These are phyloP conservation scores for Euleptes europaea DNA, from an alignment of 2,113 vertebrate genomes.

Conservation along the genomic window DNA sequence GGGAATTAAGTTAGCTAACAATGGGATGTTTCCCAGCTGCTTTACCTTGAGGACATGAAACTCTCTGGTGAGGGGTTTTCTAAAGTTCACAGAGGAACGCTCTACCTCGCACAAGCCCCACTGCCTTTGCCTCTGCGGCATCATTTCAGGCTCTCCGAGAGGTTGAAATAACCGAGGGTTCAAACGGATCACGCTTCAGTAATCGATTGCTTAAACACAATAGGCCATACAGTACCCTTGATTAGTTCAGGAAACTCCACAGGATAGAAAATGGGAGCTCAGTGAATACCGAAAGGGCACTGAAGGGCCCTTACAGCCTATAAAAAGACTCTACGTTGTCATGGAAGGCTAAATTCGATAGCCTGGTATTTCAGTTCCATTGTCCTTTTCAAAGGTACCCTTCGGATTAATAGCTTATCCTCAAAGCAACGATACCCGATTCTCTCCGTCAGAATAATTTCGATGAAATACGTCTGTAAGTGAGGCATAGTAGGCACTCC, in stretches of 20 bases:
- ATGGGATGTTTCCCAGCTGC: constrained; percentile 30
- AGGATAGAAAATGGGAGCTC: constrained; percentile 31
- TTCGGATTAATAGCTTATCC: constrained; percentile 34
- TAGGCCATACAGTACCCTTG: constrained; percentile 8
- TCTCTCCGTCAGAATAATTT: constrained; percentile 58
- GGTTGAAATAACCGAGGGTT: constrained; percentile 22
- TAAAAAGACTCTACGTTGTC: constrained; percentile 6
- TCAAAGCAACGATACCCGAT: constrained; percentile 51
- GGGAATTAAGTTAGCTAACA: constrained; percentile 53
- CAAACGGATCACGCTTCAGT: constrained; percentile 22
- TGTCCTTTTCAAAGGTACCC: constrained; percentile 30
- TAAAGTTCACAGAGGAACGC: neutral
- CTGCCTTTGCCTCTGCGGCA: neutral
- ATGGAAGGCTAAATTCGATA: neutral
- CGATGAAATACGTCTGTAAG: constrained; percentile 33
- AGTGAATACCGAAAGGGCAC: neutral
- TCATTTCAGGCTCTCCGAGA: neutral
- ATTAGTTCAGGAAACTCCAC: constrained; percentile 23
- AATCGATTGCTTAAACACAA: constrained; percentile 30
- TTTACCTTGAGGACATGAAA: constrained; percentile 18
- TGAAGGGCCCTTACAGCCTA: neutral
- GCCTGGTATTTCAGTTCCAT: constrained; percentile 1
- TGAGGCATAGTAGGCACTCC: constrained; percentile 15
- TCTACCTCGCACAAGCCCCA: neutral
- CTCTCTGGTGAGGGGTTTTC: neutral